These are phyloP conservation scores for Drosophila anomalipes DNA, from an alignment of 2,888 invertebrate species.

Conservation along the genomic window DNA sequence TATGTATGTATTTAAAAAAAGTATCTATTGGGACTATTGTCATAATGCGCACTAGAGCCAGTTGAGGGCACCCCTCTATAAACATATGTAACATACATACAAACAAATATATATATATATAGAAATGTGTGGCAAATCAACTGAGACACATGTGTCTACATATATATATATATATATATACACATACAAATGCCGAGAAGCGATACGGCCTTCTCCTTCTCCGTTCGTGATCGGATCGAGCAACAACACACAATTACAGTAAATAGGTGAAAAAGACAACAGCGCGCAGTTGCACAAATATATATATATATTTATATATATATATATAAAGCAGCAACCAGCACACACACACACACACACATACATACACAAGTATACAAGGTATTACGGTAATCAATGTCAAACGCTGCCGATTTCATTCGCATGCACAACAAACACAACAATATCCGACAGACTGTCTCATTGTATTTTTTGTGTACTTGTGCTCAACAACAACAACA, in stretches of 20 bases:
- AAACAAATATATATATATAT: background rate
- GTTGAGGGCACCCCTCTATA: conserved; percentile 21
- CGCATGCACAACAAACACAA: conserved; percentile 63
- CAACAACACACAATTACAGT: conserved; percentile 76
- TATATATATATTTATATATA: conserved; percentile 7
- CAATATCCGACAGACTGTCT: conserved; percentile 56
- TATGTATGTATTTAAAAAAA: conserved; percentile 21
- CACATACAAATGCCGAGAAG: conserved; percentile 38
- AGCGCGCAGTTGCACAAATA: conserved; percentile 76
- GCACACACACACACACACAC: conserved; percentile 13
- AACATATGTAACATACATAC: conserved; percentile 4
- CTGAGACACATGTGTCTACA: conserved; percentile 38
- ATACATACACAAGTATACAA: conserved; percentile 35
- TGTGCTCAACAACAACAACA: conserved; percentile 23
- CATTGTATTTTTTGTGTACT: conserved; percentile 51
- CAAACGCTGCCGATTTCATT: conserved; percentile 78
- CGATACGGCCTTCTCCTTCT: conserved; percentile 69
- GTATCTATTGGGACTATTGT: conserved; percentile 35
- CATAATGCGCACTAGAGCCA: conserved; percentile 32
- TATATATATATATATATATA: conserved; percentile 3
- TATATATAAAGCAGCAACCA: conserved; percentile 37
- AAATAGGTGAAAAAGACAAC: conserved; percentile 77
- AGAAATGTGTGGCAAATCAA: conserved; percentile 55
- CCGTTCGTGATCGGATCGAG: conserved; percentile 66
- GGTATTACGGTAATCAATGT: conserved; percentile 82